Base-by-base conservation (phyloP, 2,113 vertebrate species). In the Oryzias melastigma region DNA sequence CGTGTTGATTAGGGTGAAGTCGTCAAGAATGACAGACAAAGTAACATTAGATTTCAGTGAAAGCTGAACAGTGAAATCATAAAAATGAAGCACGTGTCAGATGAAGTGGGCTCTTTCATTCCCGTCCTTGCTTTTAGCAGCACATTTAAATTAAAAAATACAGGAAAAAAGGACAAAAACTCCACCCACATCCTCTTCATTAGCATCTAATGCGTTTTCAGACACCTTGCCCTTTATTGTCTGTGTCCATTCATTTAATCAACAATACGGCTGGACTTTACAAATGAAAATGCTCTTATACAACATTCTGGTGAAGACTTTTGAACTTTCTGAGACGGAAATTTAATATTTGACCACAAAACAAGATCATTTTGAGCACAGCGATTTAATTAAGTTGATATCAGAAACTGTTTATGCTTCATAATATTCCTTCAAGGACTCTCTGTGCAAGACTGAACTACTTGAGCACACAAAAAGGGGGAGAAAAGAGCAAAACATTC, bases 81-180 rank as follows among this genome's bases (percentile, higher is more conserved):
- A 62, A 3, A 64, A 35, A 51, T 52, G 14, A 65, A 51, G n/a
- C 24, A 24, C 42, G 24, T 35, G 35, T 35, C 35, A 8, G 35
- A 35, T 35, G 35, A 35, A 35, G 10, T 73, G 53, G n/a, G 56
- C 8, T 0, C 4, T 29, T 13, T 4, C 19, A 15, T 58, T 68
- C 52, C 40, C 13, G 52, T 62, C 44, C 50, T 53, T 64, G 17
- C n/a, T 56, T 27, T 44, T 20, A 43, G 8, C n/a, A 14, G 25
- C 46, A 25, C 24, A 25, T 47, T 45, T 24, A 15, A 12, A 41
- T 22, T 51, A 40, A 41, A n/a, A n/a, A 58, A 35, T 16, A 53
- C 8, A 42, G 16, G 35, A 59, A 20, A 18, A 59, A 55, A 52
- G 10, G 20, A 24, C 6, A 17, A 51, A 41, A 52, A 53, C 15